Base-by-base conservation (phyloP, 2,797 vertebrate species). In the Acanthis flammea region DNA sequence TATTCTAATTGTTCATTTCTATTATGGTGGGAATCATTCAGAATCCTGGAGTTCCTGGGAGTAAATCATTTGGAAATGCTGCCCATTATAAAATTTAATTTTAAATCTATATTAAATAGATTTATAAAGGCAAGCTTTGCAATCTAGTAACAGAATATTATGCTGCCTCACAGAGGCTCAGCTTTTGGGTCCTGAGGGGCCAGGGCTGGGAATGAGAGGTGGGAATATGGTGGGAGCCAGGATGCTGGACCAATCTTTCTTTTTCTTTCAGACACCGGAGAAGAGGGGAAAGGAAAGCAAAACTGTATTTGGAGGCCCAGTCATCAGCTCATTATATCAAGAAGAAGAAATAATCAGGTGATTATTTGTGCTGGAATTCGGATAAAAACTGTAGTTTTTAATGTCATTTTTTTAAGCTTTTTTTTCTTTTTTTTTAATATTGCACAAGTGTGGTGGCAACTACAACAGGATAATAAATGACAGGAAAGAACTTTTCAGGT, bases 281-380 rank as follows among this genome's bases (percentile, higher is more conserved):
- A 98, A 98, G 97, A 98, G 96, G 96, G 98, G 97, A 96, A 98
- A 98, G 90, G 98, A 99, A 90, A 97, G 94, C 92, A 98, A 98
- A 97, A 97, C 96, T 23, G 97, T 97, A 9, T 99, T 99, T 77
- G 99, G 99, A 92, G 99, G 99, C 51, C 99, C 99, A 58, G 98
- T 99, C 53, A 97, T 99, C 97, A 99, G 99, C 98, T 99, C 98
- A 37, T 97, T 99, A 14, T 99, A 99, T 97, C 98, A 99, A 93
- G 99, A 99, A 92, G 99, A 99, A 97, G 99, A 99, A 98, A 99
- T 96, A 81, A 99, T 99, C 98, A 99, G 99, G 99, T 99, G 98
- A 97, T 92, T 96, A 93, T 96, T n/a, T 94, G 30, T 57, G 37
- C 39, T 86, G 50, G 44, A 77, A 74, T 95, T 86, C 0, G 1